phyloP scores from a whole-genome alignment of 2,113 vertebrate genomes.

The Raphicerus campestris region DNA sequence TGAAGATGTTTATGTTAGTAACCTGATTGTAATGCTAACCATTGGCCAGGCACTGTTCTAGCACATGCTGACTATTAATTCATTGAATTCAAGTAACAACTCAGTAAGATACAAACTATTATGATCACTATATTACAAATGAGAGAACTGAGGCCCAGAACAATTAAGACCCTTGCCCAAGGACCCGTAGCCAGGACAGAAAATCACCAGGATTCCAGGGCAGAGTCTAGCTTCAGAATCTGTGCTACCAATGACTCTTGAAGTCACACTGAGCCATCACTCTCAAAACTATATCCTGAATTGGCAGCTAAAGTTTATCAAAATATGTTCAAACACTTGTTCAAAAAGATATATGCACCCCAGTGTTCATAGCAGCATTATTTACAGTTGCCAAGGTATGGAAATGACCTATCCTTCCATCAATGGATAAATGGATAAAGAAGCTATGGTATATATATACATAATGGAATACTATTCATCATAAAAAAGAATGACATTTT shows the following conservation, averaged over 20 bases:
- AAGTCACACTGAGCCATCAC: not conserved
- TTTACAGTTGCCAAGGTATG: not conserved
- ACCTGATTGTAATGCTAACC: not conserved
- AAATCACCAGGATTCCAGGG: not conserved
- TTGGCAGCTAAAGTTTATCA: not conserved
- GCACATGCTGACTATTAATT: not conserved
- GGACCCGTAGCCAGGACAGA: not conserved
- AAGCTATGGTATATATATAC: not conserved
- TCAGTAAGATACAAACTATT: not conserved
- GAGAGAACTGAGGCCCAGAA: not conserved
- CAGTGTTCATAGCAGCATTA: not conserved
- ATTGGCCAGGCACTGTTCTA: not conserved
- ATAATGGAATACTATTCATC: not conserved
- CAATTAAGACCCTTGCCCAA: not conserved
- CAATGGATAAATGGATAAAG: not conserved
- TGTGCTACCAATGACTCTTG: not conserved
- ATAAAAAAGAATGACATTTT: not conserved
- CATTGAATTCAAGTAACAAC: not conserved
- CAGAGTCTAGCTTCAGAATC: not conserved
- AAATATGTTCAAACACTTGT: not conserved
- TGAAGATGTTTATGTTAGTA: not conserved
- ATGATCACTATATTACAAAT: not conserved
- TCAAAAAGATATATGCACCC: not conserved
- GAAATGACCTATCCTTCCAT: not conserved
- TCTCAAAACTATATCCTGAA: not conserved